These are phyloP conservation scores for Sitobion miscanthi DNA, from an alignment of 1,140 invertebrate genomes.

Conservation along the genomic window DNA sequence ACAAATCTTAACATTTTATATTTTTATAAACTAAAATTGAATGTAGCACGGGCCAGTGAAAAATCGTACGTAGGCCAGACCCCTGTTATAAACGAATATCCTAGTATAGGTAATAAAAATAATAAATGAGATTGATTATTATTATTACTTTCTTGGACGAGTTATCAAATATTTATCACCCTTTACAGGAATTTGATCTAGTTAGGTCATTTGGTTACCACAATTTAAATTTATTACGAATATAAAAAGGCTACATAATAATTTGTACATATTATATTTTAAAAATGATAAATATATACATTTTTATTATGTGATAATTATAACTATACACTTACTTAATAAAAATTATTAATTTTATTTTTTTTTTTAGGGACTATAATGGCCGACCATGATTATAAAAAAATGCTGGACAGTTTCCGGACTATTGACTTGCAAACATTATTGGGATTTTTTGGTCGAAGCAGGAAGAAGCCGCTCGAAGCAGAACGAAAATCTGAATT, in stretches of 20 bases:
- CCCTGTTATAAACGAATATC: no score
- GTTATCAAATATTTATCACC: not conserved
- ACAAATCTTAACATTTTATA: no score
- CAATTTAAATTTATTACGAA: not conserved
- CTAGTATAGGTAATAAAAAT: no score
- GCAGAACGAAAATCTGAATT: conserved; percentile 84
- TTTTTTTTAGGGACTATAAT: conserved; percentile 9
- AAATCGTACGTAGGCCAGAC: no score
- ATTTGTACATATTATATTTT: not conserved
- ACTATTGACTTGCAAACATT: conserved; percentile 85
- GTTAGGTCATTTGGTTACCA: not conserved
- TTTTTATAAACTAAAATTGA: no score
- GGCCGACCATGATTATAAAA: not conserved
- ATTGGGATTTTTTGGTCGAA: conserved; percentile 82
- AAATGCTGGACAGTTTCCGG: conserved; percentile 82
- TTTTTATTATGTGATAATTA: not conserved
- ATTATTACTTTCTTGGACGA: not conserved
- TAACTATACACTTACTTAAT: not conserved
- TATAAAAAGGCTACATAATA: not conserved
- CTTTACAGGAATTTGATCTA: no score
- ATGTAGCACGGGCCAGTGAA: no score
- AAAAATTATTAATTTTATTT: not conserved
- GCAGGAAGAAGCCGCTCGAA: conserved; percentile 65
- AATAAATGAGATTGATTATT: no score
- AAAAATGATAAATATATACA: not conserved